These are phyloP conservation scores for Dromas ardeola DNA, from an alignment of 2,113 vertebrate genomes.

Conservation along the genomic window DNA sequence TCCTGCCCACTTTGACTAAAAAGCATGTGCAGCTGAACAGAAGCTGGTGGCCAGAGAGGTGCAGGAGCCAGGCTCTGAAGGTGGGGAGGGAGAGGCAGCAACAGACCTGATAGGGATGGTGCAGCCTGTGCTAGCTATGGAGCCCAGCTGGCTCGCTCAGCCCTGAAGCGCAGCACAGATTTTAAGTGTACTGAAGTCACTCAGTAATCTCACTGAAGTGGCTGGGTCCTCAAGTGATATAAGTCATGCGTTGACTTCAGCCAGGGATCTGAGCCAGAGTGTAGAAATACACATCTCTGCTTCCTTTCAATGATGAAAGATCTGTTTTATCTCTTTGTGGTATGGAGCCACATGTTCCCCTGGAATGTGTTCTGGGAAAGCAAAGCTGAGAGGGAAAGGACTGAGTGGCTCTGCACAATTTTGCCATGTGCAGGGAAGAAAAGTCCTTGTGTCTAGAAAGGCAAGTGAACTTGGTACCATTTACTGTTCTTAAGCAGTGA, in stretches of 20 bases:
- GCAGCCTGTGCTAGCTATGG: not conserved
- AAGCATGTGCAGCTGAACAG: not conserved
- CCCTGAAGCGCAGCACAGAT: not conserved
- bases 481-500: not conserved
- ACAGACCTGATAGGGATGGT: fast-evolving
- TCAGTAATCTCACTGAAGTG: not conserved
- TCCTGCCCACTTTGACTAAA: not conserved
- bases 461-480: not conserved
- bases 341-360: not conserved
- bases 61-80: not conserved
- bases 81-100: not conserved
- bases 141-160: fast-evolving
- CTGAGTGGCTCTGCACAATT: not conserved
- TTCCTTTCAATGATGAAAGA: not conserved
- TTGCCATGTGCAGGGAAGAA: not conserved
- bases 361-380: not conserved
- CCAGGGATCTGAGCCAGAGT: not conserved
- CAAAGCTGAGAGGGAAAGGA: not conserved
- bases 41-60: not conserved
- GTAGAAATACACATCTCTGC: not conserved
- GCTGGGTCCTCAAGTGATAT: not conserved
- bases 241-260: not conserved
- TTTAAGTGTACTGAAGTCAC: not conserved
- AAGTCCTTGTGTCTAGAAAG: not conserved
- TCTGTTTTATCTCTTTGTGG: slow-evolving; percentile 16